Evolutionary conservation across 1,140 invertebrate genomes (phyloP), one percentile per base, ranked within the genome.

Genomic region (Metopolophium dirhodum): DNA sequence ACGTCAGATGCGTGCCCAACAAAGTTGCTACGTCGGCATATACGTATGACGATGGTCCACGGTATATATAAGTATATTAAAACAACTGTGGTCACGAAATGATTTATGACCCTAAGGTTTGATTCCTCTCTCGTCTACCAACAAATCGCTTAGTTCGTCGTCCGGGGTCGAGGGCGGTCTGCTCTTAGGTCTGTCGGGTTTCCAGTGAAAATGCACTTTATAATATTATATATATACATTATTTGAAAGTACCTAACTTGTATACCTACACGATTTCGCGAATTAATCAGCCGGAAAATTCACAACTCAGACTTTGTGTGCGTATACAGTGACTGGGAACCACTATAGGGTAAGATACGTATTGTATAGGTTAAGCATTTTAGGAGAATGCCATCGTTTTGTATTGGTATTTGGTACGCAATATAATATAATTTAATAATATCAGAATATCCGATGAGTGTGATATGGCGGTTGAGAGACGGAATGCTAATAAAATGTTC

Each of bases 211-310:
- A 90, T 20, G 30, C 9, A n/a, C 41, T 41, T 41, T 51, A 6
- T 47, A 41, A 87, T 23, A 51, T 22, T 22, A 83, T 37, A 83
- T 14, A 77, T 2, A 77, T 9, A 77, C 11, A 82, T 22, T n/a
- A 83, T 37, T 9, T 57, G 49, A 22, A 57, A 6, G 20, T 41
- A 90, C 35, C 1, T n/a, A 41, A 54, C 8, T 45, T 37, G 26
- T 47, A 68, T 20, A 45, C 18, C 7, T 68, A 35, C 26, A 49
- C 90, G n/a, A 47, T 83, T 91, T 91, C 37, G 47, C 35, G 47
- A 91, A 91, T 91, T 83, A 91, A 91, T 91, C 90, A 91, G 83
- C 68, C n/a, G 90, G 61, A 91, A 82, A 91, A 82, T 91, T 47
- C 61, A 82, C 68, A 82, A 82, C 45, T 49, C 49, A 45, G n/a